Conservation (phyloP, 1,140 invertebrate genomes). For the Bombus cullumanus region DNA sequence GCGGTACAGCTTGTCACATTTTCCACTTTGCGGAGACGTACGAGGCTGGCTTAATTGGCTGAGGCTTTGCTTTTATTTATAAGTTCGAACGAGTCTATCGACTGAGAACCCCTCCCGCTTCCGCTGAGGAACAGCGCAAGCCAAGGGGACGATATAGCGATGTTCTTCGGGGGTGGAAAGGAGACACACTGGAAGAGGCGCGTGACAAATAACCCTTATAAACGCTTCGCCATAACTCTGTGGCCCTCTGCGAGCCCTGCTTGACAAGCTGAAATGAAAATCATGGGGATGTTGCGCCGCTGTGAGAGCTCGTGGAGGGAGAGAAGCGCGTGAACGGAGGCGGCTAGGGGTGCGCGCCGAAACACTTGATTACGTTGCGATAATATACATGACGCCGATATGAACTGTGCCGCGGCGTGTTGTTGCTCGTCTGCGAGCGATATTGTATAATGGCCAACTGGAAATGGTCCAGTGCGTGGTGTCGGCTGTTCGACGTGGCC, state of each 20-base stretch:
- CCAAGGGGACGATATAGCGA: constrained; percentile 31
- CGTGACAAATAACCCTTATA: constrained; percentile 83
- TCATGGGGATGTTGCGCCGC: constrained; percentile 54
- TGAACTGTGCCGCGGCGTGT: constrained; percentile 68
- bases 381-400: constrained; percentile 82
- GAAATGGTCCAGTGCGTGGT: constrained; percentile 36
- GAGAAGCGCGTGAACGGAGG: constrained; percentile 19
- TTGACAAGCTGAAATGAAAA: constrained; percentile 77
- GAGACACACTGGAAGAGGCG: constrained; percentile 6
- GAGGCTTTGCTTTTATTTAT: constrained; percentile 79
- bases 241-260: constrained; percentile 40
- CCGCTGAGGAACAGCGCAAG: neutral
- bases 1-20: constrained; percentile 76
- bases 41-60: constrained; percentile 80
- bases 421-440: constrained; percentile 42
- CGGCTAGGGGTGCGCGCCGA: constrained; percentile 42
- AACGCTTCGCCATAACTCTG: constrained; percentile 76
- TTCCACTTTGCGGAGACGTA: constrained; percentile 80
- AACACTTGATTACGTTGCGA: constrained; percentile 79
- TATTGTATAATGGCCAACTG: constrained; percentile 54
- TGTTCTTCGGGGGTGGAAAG: constrained; percentile 5
- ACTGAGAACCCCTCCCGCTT: neutral
- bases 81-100: constrained; percentile 78
- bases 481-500: neutral
- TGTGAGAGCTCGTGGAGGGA: constrained; percentile 30